Conservation (phyloP, 2,797 vertebrate species). For the Leptatherina wallacei region DNA sequence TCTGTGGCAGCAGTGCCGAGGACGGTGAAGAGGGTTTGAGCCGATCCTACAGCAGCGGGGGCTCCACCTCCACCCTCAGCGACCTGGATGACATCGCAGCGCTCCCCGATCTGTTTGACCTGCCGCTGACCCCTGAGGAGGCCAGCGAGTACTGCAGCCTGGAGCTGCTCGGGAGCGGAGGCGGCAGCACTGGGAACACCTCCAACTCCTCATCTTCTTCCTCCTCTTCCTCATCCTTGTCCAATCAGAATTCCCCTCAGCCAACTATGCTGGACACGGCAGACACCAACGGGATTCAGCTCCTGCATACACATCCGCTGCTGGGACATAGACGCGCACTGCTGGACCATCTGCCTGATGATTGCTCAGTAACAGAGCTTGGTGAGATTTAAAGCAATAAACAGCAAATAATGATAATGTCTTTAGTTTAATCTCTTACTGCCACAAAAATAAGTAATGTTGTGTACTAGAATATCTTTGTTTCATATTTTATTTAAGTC, state of each 20-base stretch:
- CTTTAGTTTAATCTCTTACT: not conserved
- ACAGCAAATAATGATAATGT: not conserved
- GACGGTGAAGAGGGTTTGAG: constrained; percentile 79
- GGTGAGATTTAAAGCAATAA: constrained; percentile 75
- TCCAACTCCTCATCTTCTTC: constrained; percentile 78
- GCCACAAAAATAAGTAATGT: not conserved
- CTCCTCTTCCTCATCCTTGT: constrained; percentile 77
- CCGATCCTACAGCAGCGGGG: constrained; percentile 86
- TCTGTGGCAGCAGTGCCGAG: constrained; percentile 61
- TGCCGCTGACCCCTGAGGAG: constrained; percentile 90
- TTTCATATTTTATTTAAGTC: not conserved
- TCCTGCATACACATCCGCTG: constrained; percentile 78
- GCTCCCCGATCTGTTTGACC: constrained; percentile 90
- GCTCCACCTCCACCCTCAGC: constrained; percentile 87
- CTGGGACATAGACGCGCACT: constrained; percentile 72
- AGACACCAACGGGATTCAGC: constrained; percentile 81
- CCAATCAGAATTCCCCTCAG: constrained; percentile 90
- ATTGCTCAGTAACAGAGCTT: constrained; percentile 86
- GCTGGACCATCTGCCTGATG: constrained; percentile 80
- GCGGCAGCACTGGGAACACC: constrained; percentile 77
- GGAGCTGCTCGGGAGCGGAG: constrained; percentile 82
- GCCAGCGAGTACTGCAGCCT: constrained; percentile 89
- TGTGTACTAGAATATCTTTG: not conserved
- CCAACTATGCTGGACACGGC: constrained; percentile 81
- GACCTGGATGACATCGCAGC: constrained; percentile 91